Base-by-base conservation (phyloP, 30 jellyfish, hydroid and myxozoan genomes). In the Cassiopea andromeda region DNA sequence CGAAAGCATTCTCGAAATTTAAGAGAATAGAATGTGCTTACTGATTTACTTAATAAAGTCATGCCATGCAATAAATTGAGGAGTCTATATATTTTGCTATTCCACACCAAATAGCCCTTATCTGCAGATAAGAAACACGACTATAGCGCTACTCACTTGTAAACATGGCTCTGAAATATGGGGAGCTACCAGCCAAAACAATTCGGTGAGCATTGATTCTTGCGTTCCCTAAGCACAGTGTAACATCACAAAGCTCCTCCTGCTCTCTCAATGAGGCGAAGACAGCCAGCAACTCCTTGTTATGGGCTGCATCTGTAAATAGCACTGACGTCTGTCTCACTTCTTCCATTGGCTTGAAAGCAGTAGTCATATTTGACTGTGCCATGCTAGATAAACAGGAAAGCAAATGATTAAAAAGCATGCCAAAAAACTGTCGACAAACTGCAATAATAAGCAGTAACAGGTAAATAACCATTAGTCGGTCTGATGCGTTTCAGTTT, bases 151-250 rank as follows among this genome's bases (percentile, higher is more conserved):
- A 59, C 96, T 92, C 74, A 96, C 99, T 97, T 83, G 99, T 92
- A 75, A 96, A 96, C 99, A 96, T 96, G 27, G 99, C 99, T 60
- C 97, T 80, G 73, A 96, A 96, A 77, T 96, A 96, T 1, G 99
- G 97, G 85, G 98, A 91, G 89, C 98, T 92, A 1, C 98, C 98
- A 7, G 99, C 97, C 92, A 96, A 78, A 1, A 96, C 88, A 1
- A 89, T 90, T 18, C 92, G 78, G 60, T 96, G 99, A 46, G 97
- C 97, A 43, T 59, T 71, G 78, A 91, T 79, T 44, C 92, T 61
- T 3, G 98, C 14, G 57, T 61, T 73, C 19, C 99, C 98, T 18
- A 96, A 89, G 69, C 85, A 71, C 19, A 96, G 18, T 6, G 78
- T 81, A 54, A 92, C 98, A 72, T 96, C 99, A 66, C 98, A 91